Base-by-base conservation (phyloP, 2,113 vertebrate species). In the Hippoglossus stenolepis region DNA sequence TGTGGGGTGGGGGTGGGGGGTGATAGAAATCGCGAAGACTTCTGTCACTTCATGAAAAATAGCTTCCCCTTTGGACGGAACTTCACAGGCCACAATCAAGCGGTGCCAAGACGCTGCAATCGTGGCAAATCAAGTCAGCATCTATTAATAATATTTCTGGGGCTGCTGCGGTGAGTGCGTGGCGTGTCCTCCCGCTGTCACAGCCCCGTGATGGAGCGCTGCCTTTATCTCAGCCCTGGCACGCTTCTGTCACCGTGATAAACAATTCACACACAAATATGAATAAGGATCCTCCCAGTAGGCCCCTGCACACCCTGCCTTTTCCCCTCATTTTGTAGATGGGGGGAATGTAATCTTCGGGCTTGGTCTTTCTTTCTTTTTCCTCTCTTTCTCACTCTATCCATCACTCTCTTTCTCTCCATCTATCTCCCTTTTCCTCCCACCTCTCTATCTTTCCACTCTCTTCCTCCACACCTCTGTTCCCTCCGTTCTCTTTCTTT, bases 241-340 rank as follows among this genome's bases (percentile, higher is more conserved):
- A 97, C 96, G 97, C 96, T 96, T 94, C 97, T 99, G 97, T 99
- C 98, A 99, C 96, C 95, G 96, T 99, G 97, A 99, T 99, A 99
- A 99, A 99, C 98, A 99, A 99, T 98, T 98, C 97, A 97, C 96
- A 97, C 97, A 97, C 97, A 97, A 98, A 98, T 99, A 97, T 97
- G 97, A 98, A 98, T 98, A 98, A 98, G 97, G 97, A 98, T 97
- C 97, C 98, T 98, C 97, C 97, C 97, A 97, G 96, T 96, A 98
- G 97, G 97, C 96, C 96, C 95, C 92, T 95, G 90, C 94, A 86
- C 87, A 88, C 88, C 87, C 87, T 84, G 70, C 79, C 78, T 85
- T 66, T 83, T 17, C 90, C 90, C 89, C 93, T 91, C 90, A 88
- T 91, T 90, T 91, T 90, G 89, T 91, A 90, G 92, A 94, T 92